Percentiles rank a stretch among this genome's conserved stretches.
Conservation (phyloP, 2,113 vertebrate genomes). For the Erpornis zantholeuca region DNA sequence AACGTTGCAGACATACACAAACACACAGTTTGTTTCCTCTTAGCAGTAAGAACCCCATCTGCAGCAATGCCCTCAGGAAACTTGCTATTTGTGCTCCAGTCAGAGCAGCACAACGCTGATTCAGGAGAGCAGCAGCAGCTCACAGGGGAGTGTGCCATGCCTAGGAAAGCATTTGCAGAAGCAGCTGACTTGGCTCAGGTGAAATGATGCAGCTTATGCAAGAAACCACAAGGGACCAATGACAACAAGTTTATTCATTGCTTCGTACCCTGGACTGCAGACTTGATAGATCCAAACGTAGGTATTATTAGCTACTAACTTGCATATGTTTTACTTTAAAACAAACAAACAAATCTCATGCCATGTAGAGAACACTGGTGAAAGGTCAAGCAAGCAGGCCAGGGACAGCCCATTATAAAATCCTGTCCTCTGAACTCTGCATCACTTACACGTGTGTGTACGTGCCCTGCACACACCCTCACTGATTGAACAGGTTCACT, state of each 20-base stretch:
- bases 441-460: rapidly evolving
- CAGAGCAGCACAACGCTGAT: neutral
- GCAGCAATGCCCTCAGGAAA: neutral
- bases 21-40: neutral
- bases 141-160: neutral
- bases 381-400: neutral
- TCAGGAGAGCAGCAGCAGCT: neutral
- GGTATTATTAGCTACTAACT: neutral
- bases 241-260: neutral
- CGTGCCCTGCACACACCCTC: rapidly evolving
- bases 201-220: neutral
- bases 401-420: neutral
- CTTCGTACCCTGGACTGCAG: neutral
- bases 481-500: neutral
- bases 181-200: neutral
- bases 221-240: neutral
- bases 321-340: neutral
- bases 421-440: neutral
- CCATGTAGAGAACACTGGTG: neutral
- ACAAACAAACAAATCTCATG: neutral
- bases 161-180: neutral
- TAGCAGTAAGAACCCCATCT: neutral
- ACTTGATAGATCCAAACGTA: neutral
- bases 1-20: neutral
- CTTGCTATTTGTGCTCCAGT: neutral